These are phyloP conservation scores for Fringilla coelebs DNA, from an alignment of 2,797 vertebrate genomes.

Conservation along the genomic window DNA sequence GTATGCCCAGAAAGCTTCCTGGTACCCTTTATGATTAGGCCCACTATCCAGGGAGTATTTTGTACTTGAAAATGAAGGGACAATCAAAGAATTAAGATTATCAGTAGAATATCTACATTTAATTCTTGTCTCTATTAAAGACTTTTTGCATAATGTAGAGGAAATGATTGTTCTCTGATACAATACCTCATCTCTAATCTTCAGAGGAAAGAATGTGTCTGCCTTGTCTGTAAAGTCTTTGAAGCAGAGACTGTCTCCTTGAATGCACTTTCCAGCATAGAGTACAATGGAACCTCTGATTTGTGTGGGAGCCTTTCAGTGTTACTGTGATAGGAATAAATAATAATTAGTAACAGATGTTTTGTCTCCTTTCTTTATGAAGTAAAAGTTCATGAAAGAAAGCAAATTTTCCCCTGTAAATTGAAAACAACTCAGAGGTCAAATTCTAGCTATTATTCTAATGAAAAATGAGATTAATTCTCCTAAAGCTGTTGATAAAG, in stretches of 20 bases:
- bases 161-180: conserved; percentile 37
- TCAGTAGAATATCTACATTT: conserved; percentile 5
- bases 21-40: conserved; percentile 5
- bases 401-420: not conserved
- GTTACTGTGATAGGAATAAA: conserved; percentile 29
- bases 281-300: conserved; percentile 32
- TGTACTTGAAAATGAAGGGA: conserved; percentile 26
- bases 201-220: conserved; percentile 2
- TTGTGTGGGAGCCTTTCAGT: conserved; percentile 7
- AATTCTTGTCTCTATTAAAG: conserved; percentile 18
- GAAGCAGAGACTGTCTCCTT: conserved; percentile 3
- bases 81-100: conserved; percentile 32
- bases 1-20: not conserved
- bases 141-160: not conserved
- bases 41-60: not conserved
- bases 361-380: conserved; percentile 6
- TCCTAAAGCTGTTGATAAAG: conserved; percentile 7
- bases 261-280: not conserved
- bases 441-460: conserved; percentile 27
- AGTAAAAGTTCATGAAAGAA: not conserved
- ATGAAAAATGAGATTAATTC: not conserved
- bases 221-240: conserved; percentile 25
- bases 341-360: conserved; percentile 43
- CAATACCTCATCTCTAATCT: conserved; percentile 35
- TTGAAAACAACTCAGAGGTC: conserved; percentile 23